Conservation (phyloP, 2,888 invertebrate species). For the Ellobium chinense region DNA sequence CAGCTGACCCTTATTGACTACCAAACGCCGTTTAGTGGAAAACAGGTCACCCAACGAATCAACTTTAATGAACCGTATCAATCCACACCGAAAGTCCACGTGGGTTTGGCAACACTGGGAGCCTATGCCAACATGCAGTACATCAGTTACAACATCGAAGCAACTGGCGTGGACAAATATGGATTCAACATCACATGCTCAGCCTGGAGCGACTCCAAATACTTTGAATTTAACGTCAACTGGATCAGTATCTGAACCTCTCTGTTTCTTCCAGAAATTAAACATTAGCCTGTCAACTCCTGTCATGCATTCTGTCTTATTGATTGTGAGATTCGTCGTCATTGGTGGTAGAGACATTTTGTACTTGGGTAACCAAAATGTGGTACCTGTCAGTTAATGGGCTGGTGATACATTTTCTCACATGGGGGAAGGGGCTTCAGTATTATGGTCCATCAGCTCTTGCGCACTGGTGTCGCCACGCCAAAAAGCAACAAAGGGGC, state of each 20-base stretch:
- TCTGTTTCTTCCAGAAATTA: background rate
- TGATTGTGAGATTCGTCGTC: too few species aligned
- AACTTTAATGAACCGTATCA: background rate
- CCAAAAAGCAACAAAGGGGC: too few species aligned
- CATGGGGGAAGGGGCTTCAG: too few species aligned
- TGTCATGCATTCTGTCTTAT: too few species aligned
- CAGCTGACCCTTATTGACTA: background rate
- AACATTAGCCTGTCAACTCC: too few species aligned
- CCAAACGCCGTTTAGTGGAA: background rate
- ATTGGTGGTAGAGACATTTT: too few species aligned
- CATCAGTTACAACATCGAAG: background rate
- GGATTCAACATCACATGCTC: background rate
- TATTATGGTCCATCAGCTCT: too few species aligned
- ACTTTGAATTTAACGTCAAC: background rate
- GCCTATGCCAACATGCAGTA: slow-evolving; percentile 5
- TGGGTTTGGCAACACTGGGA: background rate
- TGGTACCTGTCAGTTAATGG: too few species aligned
- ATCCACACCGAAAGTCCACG: background rate
- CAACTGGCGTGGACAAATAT: background rate
- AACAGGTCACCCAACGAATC: background rate
- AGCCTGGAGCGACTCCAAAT: background rate
- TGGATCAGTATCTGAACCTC: background rate
- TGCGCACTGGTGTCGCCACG: too few species aligned
- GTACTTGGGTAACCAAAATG: too few species aligned
- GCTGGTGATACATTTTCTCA: too few species aligned